Conservation (phyloP, 2,888 invertebrate genomes). For the Aromia moschata region DNA sequence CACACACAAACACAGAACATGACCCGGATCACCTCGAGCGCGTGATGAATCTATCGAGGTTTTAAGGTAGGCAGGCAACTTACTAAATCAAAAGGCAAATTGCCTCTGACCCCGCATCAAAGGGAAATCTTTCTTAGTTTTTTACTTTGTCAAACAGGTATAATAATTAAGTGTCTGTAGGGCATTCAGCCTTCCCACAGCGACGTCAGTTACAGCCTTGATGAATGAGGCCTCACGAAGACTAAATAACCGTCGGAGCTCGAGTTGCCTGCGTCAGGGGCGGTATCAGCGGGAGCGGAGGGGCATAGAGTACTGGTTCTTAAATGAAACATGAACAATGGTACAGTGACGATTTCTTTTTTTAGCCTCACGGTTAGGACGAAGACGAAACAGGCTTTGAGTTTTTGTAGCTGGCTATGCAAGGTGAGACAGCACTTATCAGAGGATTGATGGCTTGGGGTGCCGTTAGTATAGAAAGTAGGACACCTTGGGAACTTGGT, state of each 20-base stretch:
- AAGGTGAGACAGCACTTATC: too few relatives aligned
- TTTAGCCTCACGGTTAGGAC: too few relatives aligned
- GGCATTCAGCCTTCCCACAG: constrained; percentile 51
- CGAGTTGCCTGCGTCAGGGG: too few relatives aligned
- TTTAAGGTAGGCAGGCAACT: constrained; percentile 26
- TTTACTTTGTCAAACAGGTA: constrained; percentile 40
- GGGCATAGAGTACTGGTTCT: too few relatives aligned
- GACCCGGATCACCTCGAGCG: constrained; percentile 8
- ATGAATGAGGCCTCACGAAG: constrained; percentile 44
- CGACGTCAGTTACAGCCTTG: constrained; percentile 49
- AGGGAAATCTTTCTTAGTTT: constrained; percentile 33
- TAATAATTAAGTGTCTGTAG: constrained; percentile 51
- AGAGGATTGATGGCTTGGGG: too few relatives aligned
- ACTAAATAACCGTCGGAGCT: constrained; percentile 42
- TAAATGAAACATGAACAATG: too few relatives aligned
- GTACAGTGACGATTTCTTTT: too few relatives aligned
- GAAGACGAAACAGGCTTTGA: too few relatives aligned
- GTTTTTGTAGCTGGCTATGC: too few relatives aligned
- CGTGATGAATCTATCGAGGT: constrained; percentile 33
- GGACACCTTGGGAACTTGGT: too few relatives aligned
- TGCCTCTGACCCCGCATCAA: constrained; percentile 33
- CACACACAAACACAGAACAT: constrained; percentile 9
- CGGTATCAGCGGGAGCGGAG: too few relatives aligned
- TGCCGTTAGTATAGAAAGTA: too few relatives aligned
- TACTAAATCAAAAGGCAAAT: constrained; percentile 35